phyloP scores from a whole-genome alignment of 2,797 vertebrate genomes.

The Hipposideros larvatus region DNA sequence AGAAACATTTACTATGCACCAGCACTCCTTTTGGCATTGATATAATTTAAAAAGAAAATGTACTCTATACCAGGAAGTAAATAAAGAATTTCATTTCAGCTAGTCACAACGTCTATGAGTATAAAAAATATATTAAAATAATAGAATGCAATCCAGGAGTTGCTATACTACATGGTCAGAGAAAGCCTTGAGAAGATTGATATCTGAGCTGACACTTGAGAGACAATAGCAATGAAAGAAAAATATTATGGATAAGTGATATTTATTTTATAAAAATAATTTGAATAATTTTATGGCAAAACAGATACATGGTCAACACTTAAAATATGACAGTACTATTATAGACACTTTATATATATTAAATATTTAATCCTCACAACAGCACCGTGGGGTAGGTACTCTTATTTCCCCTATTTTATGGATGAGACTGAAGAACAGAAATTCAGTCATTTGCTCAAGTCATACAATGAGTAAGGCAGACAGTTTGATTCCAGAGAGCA shows the following conservation, averaged over 20 bases:
- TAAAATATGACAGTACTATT: conserved; percentile 11
- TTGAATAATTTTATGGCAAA: not conserved
- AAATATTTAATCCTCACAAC: not conserved
- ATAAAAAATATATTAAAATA: not conserved
- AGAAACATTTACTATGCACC: not conserved
- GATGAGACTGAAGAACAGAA: not conserved
- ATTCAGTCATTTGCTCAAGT: not conserved
- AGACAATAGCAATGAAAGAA: not conserved
- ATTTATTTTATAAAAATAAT: not conserved
- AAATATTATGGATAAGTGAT: not conserved
- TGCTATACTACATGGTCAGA: not conserved
- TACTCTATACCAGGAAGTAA: not conserved
- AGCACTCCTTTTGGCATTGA: conserved; percentile 9
- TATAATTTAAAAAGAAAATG: conserved; percentile 4
- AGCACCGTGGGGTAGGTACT: not conserved
- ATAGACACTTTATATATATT: not conserved
- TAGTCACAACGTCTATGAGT: not conserved
- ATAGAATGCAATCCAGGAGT: not conserved
- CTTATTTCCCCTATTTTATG: not conserved
- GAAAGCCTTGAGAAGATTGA: not conserved
- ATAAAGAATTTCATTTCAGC: conserved; percentile 34
- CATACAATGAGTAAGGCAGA: not conserved
- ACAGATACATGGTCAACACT: not conserved
- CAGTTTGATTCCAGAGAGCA: not conserved
- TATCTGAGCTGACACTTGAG: not conserved